phyloP scores from a whole-genome alignment of 1,140 invertebrate species.

The Thalassaphorura encarpata region DNA sequence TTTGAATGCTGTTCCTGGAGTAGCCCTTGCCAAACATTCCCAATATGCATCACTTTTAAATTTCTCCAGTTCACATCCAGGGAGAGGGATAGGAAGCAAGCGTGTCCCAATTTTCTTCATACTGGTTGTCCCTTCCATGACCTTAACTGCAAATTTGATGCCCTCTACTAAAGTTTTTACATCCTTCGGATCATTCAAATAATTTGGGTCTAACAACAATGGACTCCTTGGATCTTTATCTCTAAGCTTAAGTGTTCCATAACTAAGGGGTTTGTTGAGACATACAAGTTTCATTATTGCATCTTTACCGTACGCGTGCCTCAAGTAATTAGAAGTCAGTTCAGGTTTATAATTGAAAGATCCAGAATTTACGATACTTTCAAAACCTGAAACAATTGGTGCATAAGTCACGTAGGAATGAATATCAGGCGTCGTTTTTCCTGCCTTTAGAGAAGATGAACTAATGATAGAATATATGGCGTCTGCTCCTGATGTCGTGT shows the following conservation, averaged over 20 bases:
- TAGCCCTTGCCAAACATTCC: conserved; percentile 48
- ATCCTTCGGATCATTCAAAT: conserved; percentile 1
- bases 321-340: background rate
- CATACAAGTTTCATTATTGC: conserved; percentile 5
- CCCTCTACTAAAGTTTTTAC: conserved; percentile 1
- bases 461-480: background rate
- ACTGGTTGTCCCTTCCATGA: conserved; percentile 11
- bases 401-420: background rate
- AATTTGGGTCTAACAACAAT: background rate
- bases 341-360: background rate
- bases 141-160: conserved; percentile 16
- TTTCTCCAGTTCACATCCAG: conserved; percentile 60
- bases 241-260: background rate
- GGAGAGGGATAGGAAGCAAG: conserved; percentile 48
- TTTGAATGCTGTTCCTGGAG: conserved; percentile 7
- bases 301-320: background rate
- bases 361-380: background rate
- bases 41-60: conserved; percentile 68
- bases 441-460: background rate
- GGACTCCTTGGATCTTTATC: conserved; percentile 1
- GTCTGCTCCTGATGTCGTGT: background rate
- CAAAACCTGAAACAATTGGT: background rate
- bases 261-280: background rate
- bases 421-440: background rate
- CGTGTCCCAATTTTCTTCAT: conserved; percentile 12